A percentile compares a stretch with the other conserved stretches of the same genome.
Conservation (phyloP, 1,140 invertebrate species). For the Drosophila nebulosa region DNA sequence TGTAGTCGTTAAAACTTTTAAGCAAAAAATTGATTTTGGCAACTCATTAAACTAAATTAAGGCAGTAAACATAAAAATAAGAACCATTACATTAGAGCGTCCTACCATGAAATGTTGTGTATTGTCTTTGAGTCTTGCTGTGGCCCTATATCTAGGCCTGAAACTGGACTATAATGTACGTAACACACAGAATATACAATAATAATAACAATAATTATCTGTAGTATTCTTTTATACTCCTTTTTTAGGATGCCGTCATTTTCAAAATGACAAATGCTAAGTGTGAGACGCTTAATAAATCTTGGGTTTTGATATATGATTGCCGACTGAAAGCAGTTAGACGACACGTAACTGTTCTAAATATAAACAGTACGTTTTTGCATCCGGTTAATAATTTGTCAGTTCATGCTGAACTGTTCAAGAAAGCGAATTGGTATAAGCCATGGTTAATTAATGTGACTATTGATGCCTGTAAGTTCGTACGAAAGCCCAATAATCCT, state of each 20-base stretch:
- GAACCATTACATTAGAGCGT: no score
- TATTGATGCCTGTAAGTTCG: not conserved
- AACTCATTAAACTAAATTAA: no score
- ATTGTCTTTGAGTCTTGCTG: no score
- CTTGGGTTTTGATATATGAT: constrained; percentile 17
- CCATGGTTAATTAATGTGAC: constrained; percentile 12
- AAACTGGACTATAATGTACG: not conserved
- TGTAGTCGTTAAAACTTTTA: no score
- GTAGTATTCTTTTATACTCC: not conserved
- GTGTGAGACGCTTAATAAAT: constrained; percentile 6
- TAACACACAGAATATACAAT: no score
- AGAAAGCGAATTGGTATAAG: constrained; percentile 22
- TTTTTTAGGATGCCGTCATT: constrained; percentile 10
- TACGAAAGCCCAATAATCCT: not conserved
- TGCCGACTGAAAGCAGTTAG: constrained; percentile 22
- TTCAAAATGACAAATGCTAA: constrained; percentile 18
- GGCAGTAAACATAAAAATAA: no score
- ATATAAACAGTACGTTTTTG: constrained; percentile 8
- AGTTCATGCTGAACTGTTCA: not conserved
- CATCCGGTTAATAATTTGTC: not conserved
- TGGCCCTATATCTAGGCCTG: not conserved
- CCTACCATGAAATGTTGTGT: no score
- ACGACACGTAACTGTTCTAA: not conserved
- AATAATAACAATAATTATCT: not conserved
- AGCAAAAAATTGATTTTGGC: no score